Conservation (phyloP, 1,140 invertebrate genomes). For the Leguminivora glycinivorella region DNA sequence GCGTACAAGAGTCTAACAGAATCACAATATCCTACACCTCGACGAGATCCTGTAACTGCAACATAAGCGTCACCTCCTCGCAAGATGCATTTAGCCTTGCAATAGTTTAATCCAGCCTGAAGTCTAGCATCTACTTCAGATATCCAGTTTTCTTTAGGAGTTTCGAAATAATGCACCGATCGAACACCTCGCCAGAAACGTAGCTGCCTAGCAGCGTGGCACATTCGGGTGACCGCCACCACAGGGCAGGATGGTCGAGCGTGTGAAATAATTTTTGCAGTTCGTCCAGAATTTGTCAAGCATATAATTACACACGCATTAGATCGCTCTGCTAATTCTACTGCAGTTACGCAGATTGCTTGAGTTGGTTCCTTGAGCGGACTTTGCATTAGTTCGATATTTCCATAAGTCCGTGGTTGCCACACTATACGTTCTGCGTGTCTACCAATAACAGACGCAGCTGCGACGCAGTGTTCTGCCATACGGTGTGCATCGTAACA, state of each 20-base stretch:
- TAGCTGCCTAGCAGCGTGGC: conserved; percentile 83
- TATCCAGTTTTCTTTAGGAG: conserved; percentile 80
- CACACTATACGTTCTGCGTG: conserved; percentile 82
- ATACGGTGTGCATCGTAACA: conserved; percentile 61
- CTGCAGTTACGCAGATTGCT: conserved; percentile 87
- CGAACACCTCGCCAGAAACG: conserved; percentile 86
- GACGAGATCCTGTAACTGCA: conserved; percentile 86
- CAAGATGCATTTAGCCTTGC: conserved; percentile 83
- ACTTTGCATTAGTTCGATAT: conserved; percentile 60
- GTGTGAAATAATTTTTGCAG: conserved; percentile 84
- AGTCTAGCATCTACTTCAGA: conserved; percentile 87
- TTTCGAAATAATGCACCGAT: conserved; percentile 83
- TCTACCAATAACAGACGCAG: conserved; percentile 84
- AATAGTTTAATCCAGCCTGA: conserved; percentile 84
- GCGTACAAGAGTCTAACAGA: conserved; percentile 85
- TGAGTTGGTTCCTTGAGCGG: conserved; percentile 81
- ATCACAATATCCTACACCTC: conserved; percentile 88
- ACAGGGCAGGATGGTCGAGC: conserved; percentile 87
- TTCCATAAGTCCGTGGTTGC: conserved; percentile 62
- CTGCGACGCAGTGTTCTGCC: conserved; percentile 80
- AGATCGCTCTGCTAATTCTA: conserved; percentile 85
- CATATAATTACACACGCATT: conserved; percentile 85
- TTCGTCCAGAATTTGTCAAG: conserved; percentile 86
- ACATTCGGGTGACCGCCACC: conserved; percentile 84
- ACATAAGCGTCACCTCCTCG: conserved; percentile 85